Percentiles rank a stretch among this genome's conserved stretches.
These are phyloP conservation scores for Drosophila longiperda DNA, from an alignment of 2,888 invertebrate species.

Conservation along the genomic window DNA sequence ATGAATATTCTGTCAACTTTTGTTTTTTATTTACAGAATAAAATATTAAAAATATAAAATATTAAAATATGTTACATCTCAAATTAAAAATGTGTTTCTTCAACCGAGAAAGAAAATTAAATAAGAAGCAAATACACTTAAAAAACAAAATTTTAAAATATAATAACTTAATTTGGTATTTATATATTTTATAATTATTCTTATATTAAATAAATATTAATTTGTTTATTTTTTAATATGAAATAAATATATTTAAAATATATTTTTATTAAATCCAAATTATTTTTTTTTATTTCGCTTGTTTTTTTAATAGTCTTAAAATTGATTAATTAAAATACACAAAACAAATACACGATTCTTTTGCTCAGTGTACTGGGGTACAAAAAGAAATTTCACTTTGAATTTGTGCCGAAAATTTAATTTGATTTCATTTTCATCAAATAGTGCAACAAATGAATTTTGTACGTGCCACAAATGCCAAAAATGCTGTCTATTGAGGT, in stretches of 20 bases:
- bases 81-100: neutral
- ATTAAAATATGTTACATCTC: neutral
- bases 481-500: conserved; percentile 12
- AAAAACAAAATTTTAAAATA: neutral
- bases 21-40: too few relatives aligned
- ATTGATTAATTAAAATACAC: neutral
- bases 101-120: neutral
- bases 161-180: neutral
- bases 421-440: conserved; percentile 79
- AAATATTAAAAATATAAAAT: too few relatives aligned
- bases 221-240: neutral
- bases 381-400: conserved; percentile 60
- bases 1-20: neutral
- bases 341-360: neutral
- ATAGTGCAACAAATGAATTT: conserved; percentile 80
- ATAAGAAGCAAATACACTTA: neutral
- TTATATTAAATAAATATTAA: neutral
- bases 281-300: neutral
- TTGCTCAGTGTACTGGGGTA: neutral
- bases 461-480: conserved; percentile 77
- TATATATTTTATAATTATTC: neutral
- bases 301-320: neutral
- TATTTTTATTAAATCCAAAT: neutral
- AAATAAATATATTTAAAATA: neutral
- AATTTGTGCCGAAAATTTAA: conserved; percentile 76